phyloP scores from a whole-genome alignment of 2,888 invertebrate species.

The Theretra japonica region DNA sequence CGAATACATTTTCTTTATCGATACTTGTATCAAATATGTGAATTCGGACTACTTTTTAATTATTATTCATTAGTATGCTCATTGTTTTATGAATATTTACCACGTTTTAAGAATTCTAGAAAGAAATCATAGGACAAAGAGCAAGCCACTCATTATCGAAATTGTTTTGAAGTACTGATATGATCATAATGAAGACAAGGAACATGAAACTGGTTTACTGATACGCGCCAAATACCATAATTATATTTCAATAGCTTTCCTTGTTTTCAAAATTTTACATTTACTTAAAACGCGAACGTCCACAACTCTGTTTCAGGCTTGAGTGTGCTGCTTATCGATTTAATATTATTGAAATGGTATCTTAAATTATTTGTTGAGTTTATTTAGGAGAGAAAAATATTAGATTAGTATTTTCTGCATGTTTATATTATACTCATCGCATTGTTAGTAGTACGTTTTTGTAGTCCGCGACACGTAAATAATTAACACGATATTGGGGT shows the following conservation, averaged over 20 bases:
- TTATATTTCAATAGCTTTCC: background rate
- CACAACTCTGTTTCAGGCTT: conserved; percentile 32
- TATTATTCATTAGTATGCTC: conserved; percentile 57
- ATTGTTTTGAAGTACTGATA: background rate
- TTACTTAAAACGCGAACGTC: background rate
- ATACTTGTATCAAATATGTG: conserved; percentile 35
- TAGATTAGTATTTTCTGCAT: conserved; percentile 14
- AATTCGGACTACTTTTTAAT: conserved; percentile 65
- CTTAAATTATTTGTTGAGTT: background rate
- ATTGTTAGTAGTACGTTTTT: background rate
- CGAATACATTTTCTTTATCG: conserved; percentile 47
- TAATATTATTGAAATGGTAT: conserved; percentile 12
- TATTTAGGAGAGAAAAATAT: background rate
- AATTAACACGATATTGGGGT: background rate
- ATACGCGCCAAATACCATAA: background rate
- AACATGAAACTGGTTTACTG: background rate
- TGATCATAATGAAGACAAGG: conserved; percentile 5
- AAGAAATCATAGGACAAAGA: conserved; percentile 5
- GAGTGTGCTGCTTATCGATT: conserved; percentile 44
- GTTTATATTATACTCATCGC: background rate
- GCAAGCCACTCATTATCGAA: conserved; percentile 10
- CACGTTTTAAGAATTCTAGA: background rate
- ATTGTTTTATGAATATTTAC: conserved; percentile 45
- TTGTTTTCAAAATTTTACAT: conserved; percentile 18
- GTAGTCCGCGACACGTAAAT: conserved; percentile 13